Percentiles rank a stretch among this genome's conserved stretches.
These are phyloP conservation scores for Trachythela sp. DNA, from an alignment of 64 coral and sea anemone genomes.

Conservation along the genomic window DNA sequence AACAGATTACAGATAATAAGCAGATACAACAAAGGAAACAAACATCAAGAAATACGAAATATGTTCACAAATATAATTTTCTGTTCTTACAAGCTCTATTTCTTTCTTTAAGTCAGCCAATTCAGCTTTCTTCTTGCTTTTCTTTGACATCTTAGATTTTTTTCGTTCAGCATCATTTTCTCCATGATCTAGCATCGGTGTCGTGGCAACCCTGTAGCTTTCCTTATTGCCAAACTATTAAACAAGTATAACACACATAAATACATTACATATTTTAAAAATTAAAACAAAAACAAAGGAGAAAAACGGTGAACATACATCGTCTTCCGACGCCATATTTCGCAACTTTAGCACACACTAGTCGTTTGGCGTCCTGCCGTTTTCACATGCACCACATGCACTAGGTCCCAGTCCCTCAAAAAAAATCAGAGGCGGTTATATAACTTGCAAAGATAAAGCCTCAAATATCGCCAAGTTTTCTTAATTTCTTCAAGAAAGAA, in stretches of 20 bases:
- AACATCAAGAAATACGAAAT: not conserved
- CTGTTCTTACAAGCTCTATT: conserved; percentile 68
- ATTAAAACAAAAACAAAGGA: not conserved
- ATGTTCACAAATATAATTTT: not conserved
- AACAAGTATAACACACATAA: not conserved
- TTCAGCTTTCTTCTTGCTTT: conserved; percentile 55
- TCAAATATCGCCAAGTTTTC: too few species aligned
- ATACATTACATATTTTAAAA: not conserved
- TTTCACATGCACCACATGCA: not conserved
- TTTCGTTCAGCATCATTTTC: conserved; percentile 1
- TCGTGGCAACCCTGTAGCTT: conserved; percentile 53
- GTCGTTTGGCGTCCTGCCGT: not conserved
- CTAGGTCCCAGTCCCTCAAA: not conserved
- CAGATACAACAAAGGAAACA: not conserved
- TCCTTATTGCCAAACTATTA: conserved; percentile 52
- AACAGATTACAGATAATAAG: conserved; percentile 12
- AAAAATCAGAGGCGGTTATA: not conserved
- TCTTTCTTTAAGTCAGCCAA: conserved; percentile 92
- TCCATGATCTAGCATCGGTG: conserved; percentile 55
- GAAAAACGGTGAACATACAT: not conserved
- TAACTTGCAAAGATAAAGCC: too few species aligned
- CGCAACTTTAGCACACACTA: conserved; percentile 20
- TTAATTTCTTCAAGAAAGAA: too few species aligned
- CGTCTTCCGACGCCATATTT: conserved; percentile 19
- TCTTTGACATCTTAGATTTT: conserved; percentile 36